These are phyloP conservation scores for Odontamblyopus lacepedii DNA, from an alignment of 2,797 vertebrate species.

Conservation along the genomic window DNA sequence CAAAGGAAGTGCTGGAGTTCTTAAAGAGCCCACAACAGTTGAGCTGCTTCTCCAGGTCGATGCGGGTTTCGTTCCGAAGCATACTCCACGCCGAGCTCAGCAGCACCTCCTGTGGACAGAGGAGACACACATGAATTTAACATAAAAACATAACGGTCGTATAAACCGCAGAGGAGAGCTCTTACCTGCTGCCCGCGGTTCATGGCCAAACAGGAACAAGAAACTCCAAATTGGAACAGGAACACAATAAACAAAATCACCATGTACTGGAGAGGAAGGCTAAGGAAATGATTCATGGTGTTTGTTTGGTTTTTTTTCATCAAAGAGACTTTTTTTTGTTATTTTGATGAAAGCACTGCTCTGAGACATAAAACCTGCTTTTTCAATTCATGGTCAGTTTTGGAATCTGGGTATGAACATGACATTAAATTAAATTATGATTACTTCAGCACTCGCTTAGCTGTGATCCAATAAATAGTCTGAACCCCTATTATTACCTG, in stretches of 20 bases:
- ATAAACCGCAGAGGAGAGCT: not conserved
- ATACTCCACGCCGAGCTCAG: constrained; percentile 82
- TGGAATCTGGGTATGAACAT: too few species aligned
- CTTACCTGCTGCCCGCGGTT: constrained; percentile 86
- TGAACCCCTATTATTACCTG: too few species aligned
- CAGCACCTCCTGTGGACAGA: constrained; percentile 75
- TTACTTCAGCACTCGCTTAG: too few species aligned
- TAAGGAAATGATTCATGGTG: constrained; percentile 56
- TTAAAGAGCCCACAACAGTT: constrained; percentile 90
- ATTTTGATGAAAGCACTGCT: too few species aligned
- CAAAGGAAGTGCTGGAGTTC: not conserved
- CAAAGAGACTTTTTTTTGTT: too few species aligned
- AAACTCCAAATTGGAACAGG: constrained; percentile 90
- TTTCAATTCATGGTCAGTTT: too few species aligned
- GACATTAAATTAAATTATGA: too few species aligned
- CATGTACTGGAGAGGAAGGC: constrained; percentile 85
- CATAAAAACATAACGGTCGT: too few species aligned
- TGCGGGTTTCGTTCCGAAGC: constrained; percentile 75
- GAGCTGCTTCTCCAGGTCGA: constrained; percentile 80
- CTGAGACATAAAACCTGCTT: too few species aligned
- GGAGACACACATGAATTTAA: not conserved
- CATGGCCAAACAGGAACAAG: constrained; percentile 90
- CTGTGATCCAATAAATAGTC: too few species aligned
- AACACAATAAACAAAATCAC: constrained; percentile 92
- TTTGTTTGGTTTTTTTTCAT: too few species aligned